A percentile compares a stretch with the other conserved stretches of the same genome.
These are phyloP conservation scores for Tethea ocularis DNA, from an alignment of 2,888 invertebrate species.

Conservation along the genomic window DNA sequence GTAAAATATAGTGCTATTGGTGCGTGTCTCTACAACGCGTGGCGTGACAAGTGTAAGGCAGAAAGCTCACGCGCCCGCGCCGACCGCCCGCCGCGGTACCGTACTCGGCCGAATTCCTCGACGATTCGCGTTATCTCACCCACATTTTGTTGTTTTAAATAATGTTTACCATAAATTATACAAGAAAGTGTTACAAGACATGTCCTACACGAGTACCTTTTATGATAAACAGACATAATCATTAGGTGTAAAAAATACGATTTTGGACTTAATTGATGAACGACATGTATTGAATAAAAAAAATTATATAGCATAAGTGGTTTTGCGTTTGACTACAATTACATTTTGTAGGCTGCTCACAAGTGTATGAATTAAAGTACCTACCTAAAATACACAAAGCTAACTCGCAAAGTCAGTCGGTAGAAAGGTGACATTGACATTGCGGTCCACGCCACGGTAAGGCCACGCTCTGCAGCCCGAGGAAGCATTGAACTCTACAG, in stretches of 20 bases:
- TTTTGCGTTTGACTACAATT: too few relatives aligned
- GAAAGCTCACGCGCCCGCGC: background rate
- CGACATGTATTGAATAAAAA: too few relatives aligned
- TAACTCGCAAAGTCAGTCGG: background rate
- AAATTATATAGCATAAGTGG: too few relatives aligned
- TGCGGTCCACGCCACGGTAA: conserved; percentile 44
- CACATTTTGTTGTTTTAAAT: conserved; percentile 57
- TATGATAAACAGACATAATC: background rate
- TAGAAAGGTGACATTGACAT: conserved; percentile 78
- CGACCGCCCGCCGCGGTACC: conserved; percentile 43
- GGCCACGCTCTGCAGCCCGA: conserved; percentile 34
- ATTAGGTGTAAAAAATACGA: background rate
- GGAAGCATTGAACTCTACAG: conserved; percentile 62
- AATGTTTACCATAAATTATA: conserved; percentile 26
- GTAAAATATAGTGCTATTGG: background rate
- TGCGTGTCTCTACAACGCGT: conserved; percentile 21
- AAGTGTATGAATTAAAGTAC: background rate
- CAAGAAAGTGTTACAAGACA: background rate
- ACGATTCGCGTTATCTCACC: conserved; percentile 70
- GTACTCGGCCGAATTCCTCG: conserved; percentile 71
- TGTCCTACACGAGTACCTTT: background rate
- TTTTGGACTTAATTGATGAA: too few relatives aligned
- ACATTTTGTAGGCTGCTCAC: background rate
- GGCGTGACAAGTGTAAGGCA: conserved; percentile 25
- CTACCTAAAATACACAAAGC: background rate